Conservation (phyloP, 2,797 vertebrate species). For the Esox lucius region DNA sequence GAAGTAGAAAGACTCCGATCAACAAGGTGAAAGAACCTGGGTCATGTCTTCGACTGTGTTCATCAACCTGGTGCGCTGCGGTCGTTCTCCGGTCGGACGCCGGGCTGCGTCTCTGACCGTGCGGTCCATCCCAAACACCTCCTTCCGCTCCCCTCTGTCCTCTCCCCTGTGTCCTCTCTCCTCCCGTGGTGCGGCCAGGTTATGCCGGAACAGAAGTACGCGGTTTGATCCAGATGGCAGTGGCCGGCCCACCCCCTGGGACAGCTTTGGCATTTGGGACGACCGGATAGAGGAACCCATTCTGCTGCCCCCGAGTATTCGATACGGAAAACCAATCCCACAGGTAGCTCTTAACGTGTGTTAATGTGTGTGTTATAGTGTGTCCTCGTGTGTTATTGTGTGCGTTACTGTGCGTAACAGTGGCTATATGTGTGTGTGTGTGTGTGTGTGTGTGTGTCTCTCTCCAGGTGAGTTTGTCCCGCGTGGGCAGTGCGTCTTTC, state of each 20-base stretch:
- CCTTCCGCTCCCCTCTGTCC: conserved; percentile 47
- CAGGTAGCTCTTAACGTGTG: neutral
- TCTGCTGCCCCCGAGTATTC: conserved; percentile 82
- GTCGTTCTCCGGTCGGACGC: conserved; percentile 69
- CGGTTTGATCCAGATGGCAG: conserved; percentile 79
- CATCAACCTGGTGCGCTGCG: conserved; percentile 68
- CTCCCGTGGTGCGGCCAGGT: conserved; percentile 34
- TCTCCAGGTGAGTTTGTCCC: conserved; percentile 81
- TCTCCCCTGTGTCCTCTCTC: conserved; percentile 45
- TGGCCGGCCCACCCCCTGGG: conserved; percentile 80
- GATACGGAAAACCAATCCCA: conserved; percentile 84
- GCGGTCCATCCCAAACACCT: conserved; percentile 45
- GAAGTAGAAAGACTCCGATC: too few relatives aligned
- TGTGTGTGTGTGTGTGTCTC: too few relatives aligned
- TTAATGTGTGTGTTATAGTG: neutral
- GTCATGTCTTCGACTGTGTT: conserved; percentile 80
- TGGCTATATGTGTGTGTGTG: neutral
- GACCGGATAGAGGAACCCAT: conserved; percentile 87
- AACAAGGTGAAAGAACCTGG: too few relatives aligned
- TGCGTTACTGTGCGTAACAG: neutral
- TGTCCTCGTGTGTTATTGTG: too few relatives aligned
- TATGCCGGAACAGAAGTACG: conserved; percentile 52
- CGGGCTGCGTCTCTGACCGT: conserved; percentile 53
- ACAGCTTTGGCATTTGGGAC: conserved; percentile 87
- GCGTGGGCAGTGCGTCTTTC: conserved; percentile 81